Base-by-base conservation (phyloP, 2,797 vertebrate species). In the Neosalanx taihuensis region DNA sequence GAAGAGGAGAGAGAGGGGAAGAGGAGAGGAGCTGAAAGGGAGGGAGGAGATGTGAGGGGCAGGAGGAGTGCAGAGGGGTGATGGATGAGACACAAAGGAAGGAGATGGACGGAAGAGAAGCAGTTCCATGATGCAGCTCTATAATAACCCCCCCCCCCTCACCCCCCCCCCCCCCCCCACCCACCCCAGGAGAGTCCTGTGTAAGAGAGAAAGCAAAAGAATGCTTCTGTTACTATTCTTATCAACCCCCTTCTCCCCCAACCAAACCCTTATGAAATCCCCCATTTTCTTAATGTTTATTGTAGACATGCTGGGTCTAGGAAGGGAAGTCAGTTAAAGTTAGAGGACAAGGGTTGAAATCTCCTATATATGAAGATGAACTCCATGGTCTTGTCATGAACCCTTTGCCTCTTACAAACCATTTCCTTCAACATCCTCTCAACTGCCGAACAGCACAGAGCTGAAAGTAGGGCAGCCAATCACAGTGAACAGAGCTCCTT, bases 381-480 rank as follows among this genome's bases (percentile, higher is more conserved):
- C 26, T 49, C 65, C 46, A 51, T 29, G 29, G 1, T 67, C 5
- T 49, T 15, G 29, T 30, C 26, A 4, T 18, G 35, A 29, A 57
- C 29, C 30, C 23, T 56, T 31, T 17, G 15, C n/a, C 49, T 56
- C 66, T 30, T 5, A 57, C 3, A 29, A 31, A 56, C 51, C 18
- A 18, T 66, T 64, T 61, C 33, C 30, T 46, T 46, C 41, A 46
- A 51, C 10, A 60, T 2, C n/a, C 53, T 66, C 26, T 15, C 15
- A 26, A 66, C 57, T 69, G 33, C 62, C 51, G 58, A 30, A 58
- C 20, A 56, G 6, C 9, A 18, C 7, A 13, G 17, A 17, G 51
- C 51, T 56, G 61, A 67, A 79, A 79, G 70, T 73, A 65, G 66
- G 71, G 68, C 69, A 74, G 6, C 20, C 46, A 72, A 61, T 61